Percentiles rank a stretch among this genome's conserved stretches.
phyloP scores from a whole-genome alignment of 1,140 invertebrate genomes.

The Drosophila kanapiae region DNA sequence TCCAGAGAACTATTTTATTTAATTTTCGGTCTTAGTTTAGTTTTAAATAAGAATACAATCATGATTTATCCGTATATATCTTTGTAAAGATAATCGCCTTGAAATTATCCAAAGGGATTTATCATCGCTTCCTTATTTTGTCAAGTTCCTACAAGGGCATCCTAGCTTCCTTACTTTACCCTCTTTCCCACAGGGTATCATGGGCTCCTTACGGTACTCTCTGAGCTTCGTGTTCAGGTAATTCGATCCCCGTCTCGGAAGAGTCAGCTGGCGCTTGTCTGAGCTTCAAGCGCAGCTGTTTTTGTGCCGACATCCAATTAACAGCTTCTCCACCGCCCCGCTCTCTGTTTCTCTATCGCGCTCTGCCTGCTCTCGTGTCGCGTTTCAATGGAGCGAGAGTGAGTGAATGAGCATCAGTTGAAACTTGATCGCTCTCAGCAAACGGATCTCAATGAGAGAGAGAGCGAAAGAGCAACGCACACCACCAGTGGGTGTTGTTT shows the following conservation, averaged over 20 bases:
- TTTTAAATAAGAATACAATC: too few relatives aligned
- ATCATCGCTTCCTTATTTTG: too few relatives aligned
- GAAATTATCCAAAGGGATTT: too few relatives aligned
- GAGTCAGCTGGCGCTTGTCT: constrained; percentile 76
- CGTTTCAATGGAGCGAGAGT: constrained; percentile 5
- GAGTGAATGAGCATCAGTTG: constrained; percentile 34
- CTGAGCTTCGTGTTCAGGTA: constrained; percentile 25
- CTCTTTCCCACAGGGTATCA: constrained; percentile 12
- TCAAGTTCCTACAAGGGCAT: too few relatives aligned
- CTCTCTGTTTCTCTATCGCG: background rate
- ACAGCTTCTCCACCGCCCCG: constrained; percentile 42
- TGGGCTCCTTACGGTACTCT: background rate
- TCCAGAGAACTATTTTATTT: too few relatives aligned
- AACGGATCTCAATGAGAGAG: background rate
- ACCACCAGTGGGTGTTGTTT: constrained; percentile 1
- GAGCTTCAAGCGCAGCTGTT: constrained; percentile 68
- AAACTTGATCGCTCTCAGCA: constrained; percentile 70
- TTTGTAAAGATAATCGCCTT: too few relatives aligned
- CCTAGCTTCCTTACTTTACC: background rate
- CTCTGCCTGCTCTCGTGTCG: background rate
- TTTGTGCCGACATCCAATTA: constrained; percentile 72
- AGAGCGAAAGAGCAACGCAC: background rate
- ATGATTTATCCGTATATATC: too few relatives aligned
- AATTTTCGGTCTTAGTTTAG: too few relatives aligned
- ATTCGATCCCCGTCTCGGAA: constrained; percentile 52